Conservation (phyloP, 2,113 vertebrate species). For the Nibea albiflora region DNA sequence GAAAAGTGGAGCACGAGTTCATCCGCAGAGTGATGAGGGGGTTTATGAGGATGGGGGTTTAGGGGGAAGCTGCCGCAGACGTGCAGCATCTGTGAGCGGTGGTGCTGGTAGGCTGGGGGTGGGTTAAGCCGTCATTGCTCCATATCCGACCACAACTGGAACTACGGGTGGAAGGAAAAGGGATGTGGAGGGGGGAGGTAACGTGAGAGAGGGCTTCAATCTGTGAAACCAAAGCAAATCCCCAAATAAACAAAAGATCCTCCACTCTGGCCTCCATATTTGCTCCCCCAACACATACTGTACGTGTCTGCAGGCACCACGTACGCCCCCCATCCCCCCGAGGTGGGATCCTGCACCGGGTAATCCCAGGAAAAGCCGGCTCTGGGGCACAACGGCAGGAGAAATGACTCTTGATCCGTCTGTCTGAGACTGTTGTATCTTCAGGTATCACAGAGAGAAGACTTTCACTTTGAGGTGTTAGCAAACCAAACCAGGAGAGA, state of each 20-base stretch:
- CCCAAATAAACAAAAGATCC: constrained; percentile 63
- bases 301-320: background rate
- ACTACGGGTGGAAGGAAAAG: constrained; percentile 14
- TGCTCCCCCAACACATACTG: background rate
- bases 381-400: constrained; percentile 15
- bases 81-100: constrained; percentile 20
- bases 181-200: constrained; percentile 1
- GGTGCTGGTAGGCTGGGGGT: background rate
- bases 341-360: constrained; percentile 9
- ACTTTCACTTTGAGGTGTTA: background rate
- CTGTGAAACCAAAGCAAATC: constrained; percentile 64
- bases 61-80: constrained; percentile 39
- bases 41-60: constrained; percentile 48
- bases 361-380: constrained; percentile 58
- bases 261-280: constrained; percentile 32
- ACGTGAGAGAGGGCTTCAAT: constrained; percentile 43
- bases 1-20: constrained; percentile 70
- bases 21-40: constrained; percentile 52
- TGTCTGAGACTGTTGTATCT: background rate
- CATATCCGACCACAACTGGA: constrained; percentile 66
- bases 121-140: constrained; percentile 78
- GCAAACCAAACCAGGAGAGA: background rate
- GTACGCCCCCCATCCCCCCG: background rate
- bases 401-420: constrained; percentile 19
- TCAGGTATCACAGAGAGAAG: background rate